phyloP scores from a whole-genome alignment of 2,888 invertebrate species.

The Chymomyza procnemis region DNA sequence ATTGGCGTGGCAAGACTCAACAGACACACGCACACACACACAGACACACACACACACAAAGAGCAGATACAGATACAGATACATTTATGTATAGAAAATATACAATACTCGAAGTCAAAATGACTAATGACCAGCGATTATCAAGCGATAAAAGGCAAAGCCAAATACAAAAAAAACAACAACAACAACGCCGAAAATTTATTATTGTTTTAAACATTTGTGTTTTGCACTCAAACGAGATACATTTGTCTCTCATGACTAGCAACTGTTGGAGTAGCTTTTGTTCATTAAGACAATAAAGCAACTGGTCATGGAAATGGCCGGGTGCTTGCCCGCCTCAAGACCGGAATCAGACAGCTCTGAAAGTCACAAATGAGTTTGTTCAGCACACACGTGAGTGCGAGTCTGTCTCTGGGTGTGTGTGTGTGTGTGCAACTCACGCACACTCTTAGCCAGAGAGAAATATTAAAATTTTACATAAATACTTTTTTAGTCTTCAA shows the following conservation, averaged over 20 bases:
- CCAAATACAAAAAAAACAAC: conserved; percentile 17
- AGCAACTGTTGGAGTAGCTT: conserved; percentile 32
- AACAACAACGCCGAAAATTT: conserved; percentile 59
- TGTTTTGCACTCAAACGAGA: conserved; percentile 72
- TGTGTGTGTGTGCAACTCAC: conserved; percentile 19
- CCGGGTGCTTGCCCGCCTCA: background rate
- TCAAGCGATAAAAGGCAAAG: conserved; percentile 73
- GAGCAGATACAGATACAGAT: conserved; percentile 46
- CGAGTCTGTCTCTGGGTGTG: no score
- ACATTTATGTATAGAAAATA: conserved; percentile 58
- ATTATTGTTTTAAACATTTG: conserved; percentile 75
- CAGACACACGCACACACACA: conserved; percentile 2
- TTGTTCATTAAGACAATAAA: conserved; percentile 67
- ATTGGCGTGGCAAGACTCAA: conserved; percentile 65
- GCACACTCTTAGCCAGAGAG: no score
- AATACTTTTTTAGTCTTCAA: background rate
- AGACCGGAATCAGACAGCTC: conserved; percentile 6
- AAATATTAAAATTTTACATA: background rate
- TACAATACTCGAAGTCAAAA: conserved; percentile 73
- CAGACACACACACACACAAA: conserved; percentile 35
- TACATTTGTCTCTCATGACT: conserved; percentile 60
- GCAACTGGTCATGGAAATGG: conserved; percentile 1
- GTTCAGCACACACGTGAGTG: no score
- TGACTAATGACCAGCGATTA: conserved; percentile 77
- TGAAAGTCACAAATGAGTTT: conserved; percentile 25